Conservation (phyloP, 2,888 invertebrate species). For the Schizotus pectinicornis region DNA sequence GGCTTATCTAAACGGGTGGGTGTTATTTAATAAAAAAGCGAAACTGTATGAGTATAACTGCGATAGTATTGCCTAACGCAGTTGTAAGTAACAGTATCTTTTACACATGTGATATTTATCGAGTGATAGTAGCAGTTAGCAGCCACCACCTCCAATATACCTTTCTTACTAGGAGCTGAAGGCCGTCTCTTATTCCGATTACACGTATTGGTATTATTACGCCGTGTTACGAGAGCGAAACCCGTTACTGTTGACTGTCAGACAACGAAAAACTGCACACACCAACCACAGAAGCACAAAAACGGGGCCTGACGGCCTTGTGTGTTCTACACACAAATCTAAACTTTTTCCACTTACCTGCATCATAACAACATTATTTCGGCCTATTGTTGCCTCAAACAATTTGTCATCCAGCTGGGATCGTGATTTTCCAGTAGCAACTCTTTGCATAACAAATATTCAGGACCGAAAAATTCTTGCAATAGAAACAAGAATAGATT, state of each 20-base stretch:
- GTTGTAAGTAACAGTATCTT: background rate
- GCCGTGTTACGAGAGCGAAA: constrained; percentile 24
- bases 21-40: background rate
- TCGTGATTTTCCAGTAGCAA: too few species aligned
- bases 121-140: constrained; percentile 26
- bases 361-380: too few species aligned
- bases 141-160: constrained; percentile 20
- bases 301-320: background rate
- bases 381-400: too few species aligned
- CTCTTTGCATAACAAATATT: too few species aligned
- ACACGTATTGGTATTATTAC: constrained; percentile 26
- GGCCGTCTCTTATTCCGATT: constrained; percentile 30
- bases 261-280: constrained; percentile 17
- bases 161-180: constrained; percentile 14
- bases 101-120: constrained; percentile 21
- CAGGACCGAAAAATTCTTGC: too few species aligned
- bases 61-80: constrained; percentile 9
- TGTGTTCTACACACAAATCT: too few species aligned
- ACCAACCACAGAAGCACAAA: constrained; percentile 3
- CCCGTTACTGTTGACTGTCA: constrained; percentile 22
- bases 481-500: too few species aligned
- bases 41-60: constrained; percentile 19
- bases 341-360: too few species aligned
- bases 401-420: too few species aligned
- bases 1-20: background rate